Base-by-base conservation (phyloP, 2,113 vertebrate species). In the Lepus europaeus region DNA sequence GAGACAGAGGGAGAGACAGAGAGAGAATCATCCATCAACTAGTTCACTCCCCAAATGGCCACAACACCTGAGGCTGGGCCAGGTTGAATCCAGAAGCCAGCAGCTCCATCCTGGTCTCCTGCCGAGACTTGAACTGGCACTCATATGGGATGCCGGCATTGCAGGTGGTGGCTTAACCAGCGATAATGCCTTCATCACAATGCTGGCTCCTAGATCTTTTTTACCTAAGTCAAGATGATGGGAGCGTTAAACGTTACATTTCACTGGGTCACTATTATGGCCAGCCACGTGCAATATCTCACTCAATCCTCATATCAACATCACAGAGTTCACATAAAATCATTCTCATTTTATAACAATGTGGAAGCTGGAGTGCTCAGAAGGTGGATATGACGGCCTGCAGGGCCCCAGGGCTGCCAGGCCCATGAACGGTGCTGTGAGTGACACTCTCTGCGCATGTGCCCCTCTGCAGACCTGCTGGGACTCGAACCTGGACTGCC, bases 341-440 rank as follows among this genome's bases (percentile, higher is more conserved):
- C 2, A 31, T 16, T 66, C 14, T 6, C 0, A 0, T 23, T 39
- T 74, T 4, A 39, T 31, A 49, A 27, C 22, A 31, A 2, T 29
- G 3, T 0, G 1, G 29, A 94, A 72, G 25, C 2, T 11, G 56
- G 56, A 63, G 20, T 9, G 0, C 16, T 22, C 22, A 49, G 31
- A 63, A 51, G 36, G 19, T 12, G 36, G 36, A 2, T 17, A 13
- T 27, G n/a, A 19, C 4, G 53, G 27, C 19, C 23, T 16, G 23
- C 23, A 61, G 2, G 1, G 16, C 12, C 29, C 78, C 1, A 3
- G 19, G 17, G 9, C 11, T 5, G 20, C 68, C 29, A 12, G 33
- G 5, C 1, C 6, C 16, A 17, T 27, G 0, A 0, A 1, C 13
- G 4, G 0, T 2, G 0, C n/a, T 12, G 0, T 29, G 56, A 68